Percentiles rank a stretch among this genome's conserved stretches.
Conservation (phyloP, 2,113 vertebrate species). For the Thermophis baileyi region DNA sequence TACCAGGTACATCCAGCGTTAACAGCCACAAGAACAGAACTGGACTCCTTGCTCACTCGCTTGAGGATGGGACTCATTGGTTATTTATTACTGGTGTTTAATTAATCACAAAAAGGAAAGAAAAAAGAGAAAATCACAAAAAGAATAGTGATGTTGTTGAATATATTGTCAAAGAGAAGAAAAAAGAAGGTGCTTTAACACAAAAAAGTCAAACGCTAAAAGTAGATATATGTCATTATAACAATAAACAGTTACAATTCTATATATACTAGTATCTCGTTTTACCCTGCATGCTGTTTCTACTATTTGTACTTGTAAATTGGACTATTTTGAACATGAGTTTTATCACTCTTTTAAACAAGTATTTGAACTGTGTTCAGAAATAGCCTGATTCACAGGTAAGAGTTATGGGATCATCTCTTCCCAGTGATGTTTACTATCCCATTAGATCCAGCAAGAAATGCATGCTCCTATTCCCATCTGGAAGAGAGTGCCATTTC, state of each 20-base stretch:
- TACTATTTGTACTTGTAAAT: not conserved
- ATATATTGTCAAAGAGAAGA: not conserved
- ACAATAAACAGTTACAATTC: not conserved
- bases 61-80: not conserved
- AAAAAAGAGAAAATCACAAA: not conserved
- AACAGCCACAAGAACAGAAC: not conserved
- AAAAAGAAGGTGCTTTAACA: not conserved
- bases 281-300: not conserved
- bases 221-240: not conserved
- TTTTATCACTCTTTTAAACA: not conserved
- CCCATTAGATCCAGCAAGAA: not conserved
- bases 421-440: not conserved
- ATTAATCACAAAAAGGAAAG: not conserved
- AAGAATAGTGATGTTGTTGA: not conserved
- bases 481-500: not conserved
- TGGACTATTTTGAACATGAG: not conserved
- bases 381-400: not conserved
- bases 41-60: not conserved
- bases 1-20: not conserved
- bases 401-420: not conserved
- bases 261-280: not conserved
- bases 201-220: not conserved
- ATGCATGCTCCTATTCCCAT: not conserved
- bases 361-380: not conserved
- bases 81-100: not conserved